phyloP scores from a whole-genome alignment of 2,888 invertebrate genomes.

The Maniola hyperantus region DNA sequence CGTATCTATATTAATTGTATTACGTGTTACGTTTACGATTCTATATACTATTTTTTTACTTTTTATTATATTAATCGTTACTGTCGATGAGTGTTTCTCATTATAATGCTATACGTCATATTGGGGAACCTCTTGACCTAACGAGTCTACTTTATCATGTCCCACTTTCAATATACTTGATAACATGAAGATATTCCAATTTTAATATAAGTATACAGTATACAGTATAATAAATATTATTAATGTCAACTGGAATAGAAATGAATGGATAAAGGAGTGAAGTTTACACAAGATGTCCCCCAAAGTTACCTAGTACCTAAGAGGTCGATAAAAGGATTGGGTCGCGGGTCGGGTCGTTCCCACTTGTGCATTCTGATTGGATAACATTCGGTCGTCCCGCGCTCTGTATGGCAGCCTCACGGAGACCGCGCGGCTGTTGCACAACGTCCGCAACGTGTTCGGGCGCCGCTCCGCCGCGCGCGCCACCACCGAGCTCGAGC shows the following conservation, averaged over 20 bases:
- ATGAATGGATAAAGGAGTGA: neutral
- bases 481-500: constrained; percentile 93
- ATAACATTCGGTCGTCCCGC: constrained; percentile 43
- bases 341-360: constrained; percentile 3
- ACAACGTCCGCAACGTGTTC: constrained; percentile 97
- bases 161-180: neutral
- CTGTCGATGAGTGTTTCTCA: constrained; percentile 28
- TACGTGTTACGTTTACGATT: neutral
- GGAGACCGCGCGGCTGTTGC: constrained; percentile 97
- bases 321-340: neutral
- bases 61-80: constrained; percentile 20
- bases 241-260: neutral
- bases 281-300: constrained; percentile 14
- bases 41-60: neutral
- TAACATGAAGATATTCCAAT: neutral
- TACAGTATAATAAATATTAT: too few relatives aligned
- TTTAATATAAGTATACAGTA: too few relatives aligned
- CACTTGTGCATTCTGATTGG: constrained; percentile 36
- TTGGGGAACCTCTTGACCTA: neutral
- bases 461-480: constrained; percentile 89
- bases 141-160: neutral
- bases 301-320: neutral
- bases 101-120: constrained; percentile 10
- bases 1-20: neutral
- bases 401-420: constrained; percentile 89